Percentiles rank a stretch among this genome's conserved stretches.
These are phyloP conservation scores for Drosophila ananassae DNA, from an alignment of 1,140 invertebrate species.

Conservation along the genomic window DNA sequence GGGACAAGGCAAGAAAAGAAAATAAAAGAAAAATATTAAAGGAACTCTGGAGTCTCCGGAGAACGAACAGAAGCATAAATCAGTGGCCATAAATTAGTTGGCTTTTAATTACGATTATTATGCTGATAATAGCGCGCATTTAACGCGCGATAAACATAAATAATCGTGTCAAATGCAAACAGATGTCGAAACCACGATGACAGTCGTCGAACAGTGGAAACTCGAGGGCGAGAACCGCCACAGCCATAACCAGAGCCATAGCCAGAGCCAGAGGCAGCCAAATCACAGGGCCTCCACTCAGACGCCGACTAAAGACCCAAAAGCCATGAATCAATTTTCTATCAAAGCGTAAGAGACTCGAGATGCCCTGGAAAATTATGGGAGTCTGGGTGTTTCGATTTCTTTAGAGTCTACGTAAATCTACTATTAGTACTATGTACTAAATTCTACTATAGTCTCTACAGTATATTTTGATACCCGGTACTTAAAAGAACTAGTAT, in stretches of 20 bases:
- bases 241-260: no score
- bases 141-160: conserved; percentile 84
- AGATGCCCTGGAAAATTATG: neutral
- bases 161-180: conserved; percentile 83
- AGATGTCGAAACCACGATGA: conserved; percentile 61
- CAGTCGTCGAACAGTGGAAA: conserved; percentile 16
- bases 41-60: conserved; percentile 11
- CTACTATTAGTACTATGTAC: no score
- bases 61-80: conserved; percentile 61
- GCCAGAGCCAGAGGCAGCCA: conserved; percentile 12
- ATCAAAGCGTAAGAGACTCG: neutral
- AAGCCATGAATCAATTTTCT: conserved; percentile 2
- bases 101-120: conserved; percentile 84
- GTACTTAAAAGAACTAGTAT: no score
- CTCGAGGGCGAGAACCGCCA: conserved; percentile 4
- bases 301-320: conserved; percentile 14
- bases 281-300: conserved; percentile 66
- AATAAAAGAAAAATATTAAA: conserved; percentile 10
- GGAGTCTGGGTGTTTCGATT: neutral
- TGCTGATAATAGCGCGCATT: conserved; percentile 82
- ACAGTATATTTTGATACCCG: neutral
- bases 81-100: conserved; percentile 83
- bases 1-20: neutral
- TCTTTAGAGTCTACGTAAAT: neutral
- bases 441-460: no score